Base-by-base conservation (phyloP, 2,888 invertebrate genomes). In the Drosophila mimetica region DNA sequence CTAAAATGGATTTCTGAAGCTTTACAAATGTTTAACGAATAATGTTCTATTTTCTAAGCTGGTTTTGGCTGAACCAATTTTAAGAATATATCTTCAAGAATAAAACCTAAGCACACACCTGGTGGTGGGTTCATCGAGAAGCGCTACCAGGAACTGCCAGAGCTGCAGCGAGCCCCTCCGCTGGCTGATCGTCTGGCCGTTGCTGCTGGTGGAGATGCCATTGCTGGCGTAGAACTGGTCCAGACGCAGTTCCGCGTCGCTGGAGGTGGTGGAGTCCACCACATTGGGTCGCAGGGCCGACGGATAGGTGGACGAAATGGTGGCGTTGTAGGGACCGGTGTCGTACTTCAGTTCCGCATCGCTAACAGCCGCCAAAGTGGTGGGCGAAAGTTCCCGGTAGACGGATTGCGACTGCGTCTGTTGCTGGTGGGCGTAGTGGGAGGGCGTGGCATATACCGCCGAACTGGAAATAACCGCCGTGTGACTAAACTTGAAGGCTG, bases 71-170 rank as follows among this genome's bases (percentile, higher is more conserved):
- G 6, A 22, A 22, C 22, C 4, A 4, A 4, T 4, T 22, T 22
- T 5, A 4, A 22, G 5, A 3, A 22, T 22, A 22, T 22, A 20
- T 22, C 2, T 22, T 22, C 6, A 22, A 6, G 22, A 6, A 22
- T 6, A 6, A 22, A 5, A 22, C 13, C 30, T 2, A 2, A 39
- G 4, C 9, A 9, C 65, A 77, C 84, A 90, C 92, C 92, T 93
- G 32, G 93, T 89, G 88, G 92, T 91, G 71, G 95, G 94, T 65
- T 95, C 95, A 82, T 95, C 95, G 42, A 97, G 90, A 5, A 97
- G 92, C 0, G 96, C 95, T 4, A 98, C 97, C 47, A 98, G 93
- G 92, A 98, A 98, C 93, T 98, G 98, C 98, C 98, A 98, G 55
- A 98, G 92, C 90, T 98, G 97, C 13, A 97, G 93, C 0, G 97